Evolutionary conservation across 2,888 invertebrate genomes (phyloP).

Genomic region (Silvanus unidentatus): DNA sequence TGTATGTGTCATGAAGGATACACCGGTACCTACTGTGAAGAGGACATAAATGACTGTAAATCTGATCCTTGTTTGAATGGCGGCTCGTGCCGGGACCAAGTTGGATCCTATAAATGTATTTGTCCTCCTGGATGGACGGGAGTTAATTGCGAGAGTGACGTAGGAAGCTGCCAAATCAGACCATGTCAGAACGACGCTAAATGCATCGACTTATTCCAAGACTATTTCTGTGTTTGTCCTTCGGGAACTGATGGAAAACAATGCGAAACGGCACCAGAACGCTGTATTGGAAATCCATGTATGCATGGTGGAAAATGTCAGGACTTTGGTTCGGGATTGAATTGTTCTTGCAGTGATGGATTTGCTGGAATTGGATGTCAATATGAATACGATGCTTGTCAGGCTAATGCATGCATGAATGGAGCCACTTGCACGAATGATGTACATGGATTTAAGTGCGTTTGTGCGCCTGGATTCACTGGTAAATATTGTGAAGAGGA

Average conservation of each 20-base stretch:
- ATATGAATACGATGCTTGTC: constrained; percentile 89
- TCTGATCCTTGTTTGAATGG: constrained; percentile 82
- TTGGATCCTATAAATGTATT: constrained; percentile 75
- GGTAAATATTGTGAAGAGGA: constrained; percentile 85
- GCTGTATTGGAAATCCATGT: constrained; percentile 89
- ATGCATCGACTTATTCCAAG: constrained; percentile 88
- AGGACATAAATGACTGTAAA: constrained; percentile 81
- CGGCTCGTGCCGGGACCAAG: constrained; percentile 81
- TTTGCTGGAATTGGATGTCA: constrained; percentile 74
- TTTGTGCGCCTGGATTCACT: constrained; percentile 74
- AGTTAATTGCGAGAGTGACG: constrained; percentile 75
- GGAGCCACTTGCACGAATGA: constrained; percentile 88
- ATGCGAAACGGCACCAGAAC: constrained; percentile 93
- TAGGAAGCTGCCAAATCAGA: constrained; percentile 76
- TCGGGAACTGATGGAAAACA: constrained; percentile 95
- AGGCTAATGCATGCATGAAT: constrained; percentile 83
- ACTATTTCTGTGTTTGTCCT: constrained; percentile 87
- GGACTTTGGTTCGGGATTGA: constrained; percentile 91
- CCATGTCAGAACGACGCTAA: constrained; percentile 91
- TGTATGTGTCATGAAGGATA: constrained; percentile 90
- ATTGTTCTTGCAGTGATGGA: constrained; percentile 85
- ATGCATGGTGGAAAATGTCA: constrained; percentile 95
- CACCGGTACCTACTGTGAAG: constrained; percentile 75
- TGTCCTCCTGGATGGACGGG: constrained; percentile 87
- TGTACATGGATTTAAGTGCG: constrained; percentile 77